Evolutionary conservation across 1,140 invertebrate species (phyloP).

Genomic region (Adoxophyes honmai): DNA sequence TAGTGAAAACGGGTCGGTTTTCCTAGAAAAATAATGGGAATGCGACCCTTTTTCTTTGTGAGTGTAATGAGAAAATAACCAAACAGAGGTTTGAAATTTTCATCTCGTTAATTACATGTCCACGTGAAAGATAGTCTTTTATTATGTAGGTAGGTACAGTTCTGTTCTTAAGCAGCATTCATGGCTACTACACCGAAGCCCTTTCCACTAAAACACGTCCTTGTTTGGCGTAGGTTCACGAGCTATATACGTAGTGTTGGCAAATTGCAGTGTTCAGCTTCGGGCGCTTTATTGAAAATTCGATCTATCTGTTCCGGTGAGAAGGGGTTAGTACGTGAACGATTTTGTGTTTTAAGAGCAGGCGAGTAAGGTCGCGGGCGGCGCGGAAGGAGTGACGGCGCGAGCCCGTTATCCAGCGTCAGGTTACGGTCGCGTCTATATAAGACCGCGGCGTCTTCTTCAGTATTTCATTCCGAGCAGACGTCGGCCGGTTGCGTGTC

Average conservation of each 20-base stretch:
- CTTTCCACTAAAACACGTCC: too few species aligned
- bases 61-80: too few species aligned
- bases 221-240: constrained; percentile 25
- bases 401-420: constrained; percentile 74
- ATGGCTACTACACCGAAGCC: too few species aligned
- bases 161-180: too few species aligned
- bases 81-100: too few species aligned
- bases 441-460: constrained; percentile 71
- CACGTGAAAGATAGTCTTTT: too few species aligned
- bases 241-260: constrained; percentile 35
- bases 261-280: constrained; percentile 66
- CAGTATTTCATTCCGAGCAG: constrained; percentile 74
- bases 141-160: too few species aligned
- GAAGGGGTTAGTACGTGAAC: constrained; percentile 26
- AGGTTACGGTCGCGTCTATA: constrained; percentile 75
- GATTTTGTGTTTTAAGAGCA: constrained; percentile 33
- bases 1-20: too few species aligned
- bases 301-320: constrained; percentile 61
- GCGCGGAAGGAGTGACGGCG: constrained; percentile 33
- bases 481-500: constrained; percentile 52
- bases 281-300: constrained; percentile 73
- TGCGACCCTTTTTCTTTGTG: too few species aligned
- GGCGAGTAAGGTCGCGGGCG: constrained; percentile 41
- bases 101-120: too few species aligned
- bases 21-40: too few species aligned